These are phyloP conservation scores for Motacilla alba DNA, from an alignment of 2,113 vertebrate genomes.

Conservation along the genomic window DNA sequence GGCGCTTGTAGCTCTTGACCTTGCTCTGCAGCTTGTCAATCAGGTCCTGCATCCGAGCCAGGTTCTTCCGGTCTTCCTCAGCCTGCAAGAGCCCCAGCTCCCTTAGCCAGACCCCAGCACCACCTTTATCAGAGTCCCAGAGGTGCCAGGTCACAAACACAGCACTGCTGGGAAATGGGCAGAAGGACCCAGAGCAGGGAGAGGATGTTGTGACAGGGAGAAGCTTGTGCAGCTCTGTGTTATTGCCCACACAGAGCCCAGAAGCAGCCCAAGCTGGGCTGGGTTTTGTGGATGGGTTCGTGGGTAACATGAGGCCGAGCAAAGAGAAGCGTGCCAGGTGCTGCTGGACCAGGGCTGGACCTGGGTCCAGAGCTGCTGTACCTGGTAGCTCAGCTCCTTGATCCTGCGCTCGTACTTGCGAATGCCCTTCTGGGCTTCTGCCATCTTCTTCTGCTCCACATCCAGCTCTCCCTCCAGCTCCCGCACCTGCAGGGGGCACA, in stretches of 20 bases:
- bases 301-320: background rate
- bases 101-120: background rate
- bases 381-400: slow-evolving; percentile 89
- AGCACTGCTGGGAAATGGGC: background rate
- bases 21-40: slow-evolving; percentile 92
- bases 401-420: slow-evolving; percentile 87
- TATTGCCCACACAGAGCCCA: background rate
- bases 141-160: background rate
- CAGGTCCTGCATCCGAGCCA: slow-evolving; percentile 91
- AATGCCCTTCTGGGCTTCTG: slow-evolving; percentile 87
- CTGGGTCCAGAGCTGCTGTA: background rate
- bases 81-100: slow-evolving; percentile 61
- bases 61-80: slow-evolving; percentile 90
- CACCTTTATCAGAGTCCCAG: background rate
- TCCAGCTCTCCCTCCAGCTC: slow-evolving; percentile 89
- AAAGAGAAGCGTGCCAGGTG: background rate
- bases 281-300: rapidly evolving
- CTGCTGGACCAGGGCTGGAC: background rate
- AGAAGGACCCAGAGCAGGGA: background rate
- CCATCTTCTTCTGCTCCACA: slow-evolving; percentile 84
- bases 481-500: slow-evolving; percentile 73
- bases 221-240: background rate
- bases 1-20: slow-evolving; percentile 94
- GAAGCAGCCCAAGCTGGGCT: background rate
- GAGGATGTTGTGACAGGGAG: background rate